phyloP scores from a whole-genome alignment of 2,888 invertebrate species.

The Nephrotoma flavescens region DNA sequence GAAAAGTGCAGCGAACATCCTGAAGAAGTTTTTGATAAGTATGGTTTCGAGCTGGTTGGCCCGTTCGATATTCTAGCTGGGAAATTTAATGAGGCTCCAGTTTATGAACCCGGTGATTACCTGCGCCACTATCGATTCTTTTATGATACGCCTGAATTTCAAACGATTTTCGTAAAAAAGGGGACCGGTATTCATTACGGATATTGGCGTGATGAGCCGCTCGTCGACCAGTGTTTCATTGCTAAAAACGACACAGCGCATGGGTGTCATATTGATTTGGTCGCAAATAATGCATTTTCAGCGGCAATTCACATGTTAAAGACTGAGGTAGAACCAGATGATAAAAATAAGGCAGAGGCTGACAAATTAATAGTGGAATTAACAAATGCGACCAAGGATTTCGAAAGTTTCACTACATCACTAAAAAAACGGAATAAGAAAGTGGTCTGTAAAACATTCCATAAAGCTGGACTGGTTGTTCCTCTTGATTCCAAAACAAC shows the following conservation, averaged over 20 bases:
- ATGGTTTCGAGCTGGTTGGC: constrained; percentile 64
- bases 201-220: constrained; percentile 75
- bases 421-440: constrained; percentile 46
- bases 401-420: constrained; percentile 32
- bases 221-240: constrained; percentile 55
- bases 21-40: constrained; percentile 43
- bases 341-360: neutral
- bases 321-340: neutral
- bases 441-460: constrained; percentile 57
- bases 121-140: constrained; percentile 80
- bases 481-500: constrained; percentile 68
- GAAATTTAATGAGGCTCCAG: constrained; percentile 36
- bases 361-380: neutral
- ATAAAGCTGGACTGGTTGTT: constrained; percentile 71
- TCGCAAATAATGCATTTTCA: constrained; percentile 68
- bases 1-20: constrained; percentile 39
- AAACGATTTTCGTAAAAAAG: constrained; percentile 59
- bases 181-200: constrained; percentile 70
- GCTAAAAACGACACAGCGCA: constrained; percentile 57
- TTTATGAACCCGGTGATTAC: constrained; percentile 44
- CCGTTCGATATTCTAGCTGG: constrained; percentile 71
- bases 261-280: constrained; percentile 51
- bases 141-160: constrained; percentile 91
- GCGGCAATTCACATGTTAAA: constrained; percentile 36
- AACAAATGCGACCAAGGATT: neutral